Evolutionary conservation across 2,113 vertebrate genomes (phyloP).

Genomic region (Rhynchomys soricoides): DNA sequence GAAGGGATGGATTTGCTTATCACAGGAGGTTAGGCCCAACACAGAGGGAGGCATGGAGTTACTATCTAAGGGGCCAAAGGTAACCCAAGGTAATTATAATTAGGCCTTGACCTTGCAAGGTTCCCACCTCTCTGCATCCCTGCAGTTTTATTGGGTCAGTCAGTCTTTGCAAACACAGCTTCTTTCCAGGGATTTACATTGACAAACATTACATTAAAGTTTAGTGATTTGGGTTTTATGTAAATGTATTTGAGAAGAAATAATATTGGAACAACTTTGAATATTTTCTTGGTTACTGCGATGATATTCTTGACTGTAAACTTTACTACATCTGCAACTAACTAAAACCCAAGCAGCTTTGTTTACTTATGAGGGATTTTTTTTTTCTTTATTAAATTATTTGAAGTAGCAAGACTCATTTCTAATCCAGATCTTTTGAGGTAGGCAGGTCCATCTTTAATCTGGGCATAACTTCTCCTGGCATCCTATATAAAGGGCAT

Average conservation of each 20-base stretch:
- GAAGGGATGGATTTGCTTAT: background rate
- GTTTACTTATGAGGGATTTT: background rate
- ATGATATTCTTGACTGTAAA: background rate
- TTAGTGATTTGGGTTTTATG: conserved; percentile 64
- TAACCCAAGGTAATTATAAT: background rate
- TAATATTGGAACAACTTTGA: conserved; percentile 65
- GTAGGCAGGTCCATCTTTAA: background rate
- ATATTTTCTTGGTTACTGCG: conserved; percentile 59
- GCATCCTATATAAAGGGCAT: background rate
- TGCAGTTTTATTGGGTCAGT: background rate
- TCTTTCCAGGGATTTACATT: background rate
- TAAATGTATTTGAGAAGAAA: conserved; percentile 59
- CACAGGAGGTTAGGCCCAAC: background rate
- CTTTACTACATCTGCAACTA: background rate
- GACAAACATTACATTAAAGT: background rate
- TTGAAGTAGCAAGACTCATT: background rate
- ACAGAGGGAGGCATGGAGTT: background rate
- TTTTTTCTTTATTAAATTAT: background rate
- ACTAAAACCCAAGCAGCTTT: background rate
- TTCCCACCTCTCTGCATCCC: background rate
- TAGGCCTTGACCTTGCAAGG: background rate
- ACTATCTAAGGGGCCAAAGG: background rate
- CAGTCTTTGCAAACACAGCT: background rate
- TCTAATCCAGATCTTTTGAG: background rate
- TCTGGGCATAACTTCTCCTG: background rate